Base-by-base conservation (phyloP, 2,888 invertebrate genomes). In the Aspidapion aeneum region DNA sequence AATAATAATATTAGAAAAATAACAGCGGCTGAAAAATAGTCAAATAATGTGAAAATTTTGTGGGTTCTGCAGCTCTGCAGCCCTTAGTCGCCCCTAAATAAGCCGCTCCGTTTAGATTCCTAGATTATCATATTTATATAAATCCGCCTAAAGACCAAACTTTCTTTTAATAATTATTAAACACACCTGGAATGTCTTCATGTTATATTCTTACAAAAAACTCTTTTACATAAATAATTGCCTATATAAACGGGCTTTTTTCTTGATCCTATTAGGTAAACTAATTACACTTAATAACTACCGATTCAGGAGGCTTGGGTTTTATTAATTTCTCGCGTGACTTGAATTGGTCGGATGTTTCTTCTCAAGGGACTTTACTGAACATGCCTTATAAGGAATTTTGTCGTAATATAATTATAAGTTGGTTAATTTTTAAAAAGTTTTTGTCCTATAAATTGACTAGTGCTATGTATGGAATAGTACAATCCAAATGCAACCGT, bases 221-320 rank as follows among this genome's bases (percentile, higher is more conserved):
- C 12, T 35, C 35, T 35, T 35, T 35, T 7, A 35, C 3, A 35
- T 35, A 35, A 35, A 35, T 35, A 35, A 12, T 35, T 7, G 35
- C 35, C 12, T 12, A 12, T 35, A 35, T 35, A 35, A 35, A 35
- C 35, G 35, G 35, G 12, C n/a, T 35, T 35, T 35, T 35, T 35
- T 35, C 5, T 35, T 35, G 35, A 35, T 35, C 35, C 35, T 35
- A 35, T 35, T 35, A 35, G 12, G 35, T 35, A 35, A 35, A 35
- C 35, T 35, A 35, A 35, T 35, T 35, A 35, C 35, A 35, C 35
- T 35, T 35, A 35, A 35, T 35, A 35, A 35, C 35, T 35, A 35
- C 35, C 48, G 16, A 48, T 48, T 57, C 62, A 62, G 62, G 57
- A 57, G 52, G 57, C 54, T 62, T 51, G 19, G 57, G 57, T 62